These are phyloP conservation scores for Neodiprion lecontei DNA, from an alignment of 1,140 invertebrate species.

Conservation along the genomic window DNA sequence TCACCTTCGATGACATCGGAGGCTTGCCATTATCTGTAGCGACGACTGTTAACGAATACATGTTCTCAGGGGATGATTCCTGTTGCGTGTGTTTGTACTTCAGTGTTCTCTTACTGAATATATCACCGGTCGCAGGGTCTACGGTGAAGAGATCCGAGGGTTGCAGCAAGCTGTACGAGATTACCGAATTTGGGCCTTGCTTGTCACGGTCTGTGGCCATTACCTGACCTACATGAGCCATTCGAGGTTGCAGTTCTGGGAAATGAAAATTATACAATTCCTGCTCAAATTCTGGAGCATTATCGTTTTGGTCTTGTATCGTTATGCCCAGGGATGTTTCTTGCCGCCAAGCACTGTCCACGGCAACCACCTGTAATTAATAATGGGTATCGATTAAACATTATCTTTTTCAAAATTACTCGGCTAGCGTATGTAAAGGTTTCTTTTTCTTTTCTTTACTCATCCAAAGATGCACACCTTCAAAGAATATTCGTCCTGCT, in stretches of 20 bases:
- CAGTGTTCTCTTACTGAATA: slow-evolving; percentile 84
- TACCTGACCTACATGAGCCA: slow-evolving; percentile 88
- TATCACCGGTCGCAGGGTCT: slow-evolving; percentile 88
- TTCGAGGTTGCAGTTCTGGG: slow-evolving; percentile 80
- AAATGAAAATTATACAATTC: slow-evolving; percentile 90
- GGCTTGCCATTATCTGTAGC: slow-evolving; percentile 94
- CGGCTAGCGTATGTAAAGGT: neutral
- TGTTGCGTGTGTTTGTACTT: slow-evolving; percentile 82
- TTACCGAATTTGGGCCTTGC: slow-evolving; percentile 91
- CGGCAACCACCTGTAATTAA: slow-evolving; percentile 70
- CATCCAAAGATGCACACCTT: slow-evolving; percentile 57
- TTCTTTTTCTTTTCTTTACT: neutral
- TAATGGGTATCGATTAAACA: neutral
- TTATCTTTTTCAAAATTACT: slow-evolving; percentile 10
- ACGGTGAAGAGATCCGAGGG: slow-evolving; percentile 90
- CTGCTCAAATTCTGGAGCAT: slow-evolving; percentile 89
- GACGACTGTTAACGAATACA: slow-evolving; percentile 82
- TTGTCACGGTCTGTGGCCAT: slow-evolving; percentile 89
- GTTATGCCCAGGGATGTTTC: slow-evolving; percentile 91
- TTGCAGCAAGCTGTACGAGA: slow-evolving; percentile 89
- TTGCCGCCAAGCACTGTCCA: slow-evolving; percentile 87
- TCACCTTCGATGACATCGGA: slow-evolving; percentile 83
- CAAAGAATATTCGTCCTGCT: slow-evolving; percentile 88
- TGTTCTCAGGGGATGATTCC: slow-evolving; percentile 85
- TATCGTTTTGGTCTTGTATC: slow-evolving; percentile 95